A percentile compares a stretch with the other conserved stretches of the same genome.
phyloP scores from a whole-genome alignment of 2,113 vertebrate genomes.

The Hippocampus barbouri region DNA sequence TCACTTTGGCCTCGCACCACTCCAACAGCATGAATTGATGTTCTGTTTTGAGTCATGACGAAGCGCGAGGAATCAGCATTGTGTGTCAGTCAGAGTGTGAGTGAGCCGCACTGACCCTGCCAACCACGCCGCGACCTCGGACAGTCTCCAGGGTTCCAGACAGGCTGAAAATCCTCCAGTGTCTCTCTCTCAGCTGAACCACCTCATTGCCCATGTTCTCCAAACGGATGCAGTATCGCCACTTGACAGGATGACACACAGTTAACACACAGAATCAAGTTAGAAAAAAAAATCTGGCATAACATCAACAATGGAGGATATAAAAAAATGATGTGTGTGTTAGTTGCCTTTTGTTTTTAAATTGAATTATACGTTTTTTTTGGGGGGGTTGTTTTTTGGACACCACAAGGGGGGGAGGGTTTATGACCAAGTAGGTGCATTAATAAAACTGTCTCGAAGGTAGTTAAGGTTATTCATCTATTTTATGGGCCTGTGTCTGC shows the following conservation, averaged over 20 bases:
- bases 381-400: neutral
- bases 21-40: too few relatives aligned
- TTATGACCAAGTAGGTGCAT: neutral
- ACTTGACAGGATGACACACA: constrained; percentile 64
- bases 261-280: constrained; percentile 5
- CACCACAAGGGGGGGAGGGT: neutral
- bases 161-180: constrained; percentile 98
- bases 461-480: neutral
- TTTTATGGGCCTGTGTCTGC: too few relatives aligned
- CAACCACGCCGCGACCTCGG: constrained; percentile 90
- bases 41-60: neutral
- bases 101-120: constrained; percentile 75
- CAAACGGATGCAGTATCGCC: constrained; percentile 96
- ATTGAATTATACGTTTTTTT: neutral
- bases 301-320: too few relatives aligned
- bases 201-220: constrained; percentile 94
- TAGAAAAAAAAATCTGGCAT: too few relatives aligned
- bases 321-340: too few relatives aligned
- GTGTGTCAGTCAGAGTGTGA: neutral
- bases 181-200: constrained; percentile 91
- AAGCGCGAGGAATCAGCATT: neutral
- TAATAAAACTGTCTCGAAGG: neutral
- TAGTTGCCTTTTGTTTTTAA: too few relatives aligned
- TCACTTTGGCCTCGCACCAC: too few relatives aligned
- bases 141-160: constrained; percentile 96